Base-by-base conservation (phyloP, 2,797 vertebrate species). In the Dryobates pubescens region DNA sequence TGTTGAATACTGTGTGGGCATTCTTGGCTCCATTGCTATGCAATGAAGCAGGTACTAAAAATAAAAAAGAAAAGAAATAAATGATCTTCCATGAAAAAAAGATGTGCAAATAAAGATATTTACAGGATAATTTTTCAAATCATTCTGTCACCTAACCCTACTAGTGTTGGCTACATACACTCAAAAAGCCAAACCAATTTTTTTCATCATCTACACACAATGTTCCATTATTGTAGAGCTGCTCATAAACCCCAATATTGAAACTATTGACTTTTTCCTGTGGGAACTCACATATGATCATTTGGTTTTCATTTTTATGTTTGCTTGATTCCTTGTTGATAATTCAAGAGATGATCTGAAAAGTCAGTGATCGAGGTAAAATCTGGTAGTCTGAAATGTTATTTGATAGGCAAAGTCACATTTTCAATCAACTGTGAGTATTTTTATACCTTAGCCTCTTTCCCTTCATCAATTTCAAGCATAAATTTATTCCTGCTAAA, bases 241-340 rank as follows among this genome's bases (percentile, higher is more conserved):
- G n/a, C 62, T 92, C 69, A 85, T 72, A 69, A 75, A 72, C 75
- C 36, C 20, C 86, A 27, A 56, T 71, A 80, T 54, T 51, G 58
- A 89, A 90, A 81, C 17, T 34, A 68, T 45, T 32, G 45, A 34
- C 17, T 45, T 75, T 54, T 80, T 86, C 15, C 24, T 57, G 53
- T 49, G 49, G 29, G 43, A 78, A 76, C 1, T 53, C 30, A 34
- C 19, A 53, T 58, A 22, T 41, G 85, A 73, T 5, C 7, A 88
- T 81, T 94, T 67, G 15, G 5, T 47, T 86, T 86, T 51, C 6
- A 78, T 85, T 93, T 84, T 69, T 74, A 32, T 59, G 10, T 64
- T 81, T 88, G 11, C 23, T 83, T 72, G 34, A 75, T 62, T 47
- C 4, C 12, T 65, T 81, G 19, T 54, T 77, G 15, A 41, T 51